Evolutionary conservation across 1,140 invertebrate genomes (phyloP).

Genomic region (Carposina sasakii): DNA sequence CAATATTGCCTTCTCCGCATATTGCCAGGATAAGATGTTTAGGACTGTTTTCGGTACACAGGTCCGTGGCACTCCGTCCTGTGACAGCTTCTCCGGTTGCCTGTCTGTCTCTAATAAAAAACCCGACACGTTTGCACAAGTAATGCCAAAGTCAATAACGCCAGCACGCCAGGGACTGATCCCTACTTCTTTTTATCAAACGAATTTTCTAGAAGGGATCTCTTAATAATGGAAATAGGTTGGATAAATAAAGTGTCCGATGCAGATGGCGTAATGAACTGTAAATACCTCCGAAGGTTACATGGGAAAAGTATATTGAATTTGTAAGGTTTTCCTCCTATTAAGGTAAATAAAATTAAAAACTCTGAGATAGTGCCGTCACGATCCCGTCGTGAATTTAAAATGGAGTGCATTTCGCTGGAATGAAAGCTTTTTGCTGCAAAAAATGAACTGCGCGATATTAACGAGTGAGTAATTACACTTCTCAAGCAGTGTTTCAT

Average conservation of each 20-base stretch:
- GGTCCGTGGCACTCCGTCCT: too few species aligned
- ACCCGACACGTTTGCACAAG: slow-evolving; percentile 47
- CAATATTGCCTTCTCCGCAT: too few species aligned
- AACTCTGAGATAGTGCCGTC: background rate
- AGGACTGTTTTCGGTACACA: too few species aligned
- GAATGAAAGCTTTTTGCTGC: background rate
- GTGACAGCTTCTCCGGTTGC: too few species aligned
- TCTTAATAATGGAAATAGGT: slow-evolving; percentile 12
- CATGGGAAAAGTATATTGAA: background rate
- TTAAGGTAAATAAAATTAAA: background rate
- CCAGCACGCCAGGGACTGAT: background rate
- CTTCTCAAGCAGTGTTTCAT: too few species aligned
- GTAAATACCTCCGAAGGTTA: background rate
- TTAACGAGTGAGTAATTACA: too few species aligned
- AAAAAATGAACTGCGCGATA: background rate
- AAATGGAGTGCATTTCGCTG: background rate
- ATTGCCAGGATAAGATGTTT: too few species aligned
- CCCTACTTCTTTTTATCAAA: slow-evolving; percentile 14
- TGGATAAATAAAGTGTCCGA: slow-evolving; percentile 16
- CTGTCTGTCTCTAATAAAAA: slow-evolving; percentile 26
- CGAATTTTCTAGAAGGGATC: background rate
- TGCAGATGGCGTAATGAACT: slow-evolving; percentile 7
- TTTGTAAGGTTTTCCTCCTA: background rate
- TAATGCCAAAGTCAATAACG: slow-evolving; percentile 50
- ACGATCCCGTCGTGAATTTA: background rate